These are phyloP conservation scores for Campoletis raptor DNA, from an alignment of 2,888 invertebrate species.

Conservation along the genomic window DNA sequence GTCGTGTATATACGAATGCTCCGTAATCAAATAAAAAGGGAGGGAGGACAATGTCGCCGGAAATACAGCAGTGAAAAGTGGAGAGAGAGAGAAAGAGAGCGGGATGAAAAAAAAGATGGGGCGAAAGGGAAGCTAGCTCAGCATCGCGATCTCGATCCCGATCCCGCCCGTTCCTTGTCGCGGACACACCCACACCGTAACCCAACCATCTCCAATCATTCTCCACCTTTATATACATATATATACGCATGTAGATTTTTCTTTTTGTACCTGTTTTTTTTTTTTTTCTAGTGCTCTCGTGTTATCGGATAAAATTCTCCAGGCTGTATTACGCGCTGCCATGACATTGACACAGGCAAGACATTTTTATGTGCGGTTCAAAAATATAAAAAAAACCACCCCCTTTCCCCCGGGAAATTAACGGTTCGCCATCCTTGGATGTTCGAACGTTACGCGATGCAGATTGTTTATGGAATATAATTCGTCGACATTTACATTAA, in stretches of 20 bases:
- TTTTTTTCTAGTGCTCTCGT: slow-evolving; percentile 13
- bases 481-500: not conserved
- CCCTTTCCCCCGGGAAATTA: slow-evolving; percentile 5
- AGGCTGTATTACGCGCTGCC: slow-evolving; percentile 20
- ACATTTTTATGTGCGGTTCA: slow-evolving; percentile 27
- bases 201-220: slow-evolving; percentile 73
- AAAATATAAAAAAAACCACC: not conserved
- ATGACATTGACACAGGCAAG: slow-evolving; percentile 23
- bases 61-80: slow-evolving; percentile 69
- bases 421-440: not conserved
- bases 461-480: not conserved
- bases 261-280: not conserved
- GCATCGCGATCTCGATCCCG: slow-evolving; percentile 82
- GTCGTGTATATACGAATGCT: slow-evolving; percentile 83
- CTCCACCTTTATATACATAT: slow-evolving; percentile 52
- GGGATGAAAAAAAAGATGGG: slow-evolving; percentile 46
- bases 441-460: not conserved
- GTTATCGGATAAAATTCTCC: slow-evolving; percentile 34
- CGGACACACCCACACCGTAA: slow-evolving; percentile 85
- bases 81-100: slow-evolving; percentile 34
- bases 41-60: slow-evolving; percentile 82
- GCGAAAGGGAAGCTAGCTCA: slow-evolving; percentile 80
- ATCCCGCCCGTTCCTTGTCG: slow-evolving; percentile 85
- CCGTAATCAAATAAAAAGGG: slow-evolving; percentile 84
- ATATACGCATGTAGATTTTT: slow-evolving; percentile 41